A percentile compares a stretch with the other conserved stretches of the same genome.
phyloP scores from a whole-genome alignment of 2,113 vertebrate species.

The Poeciliopsis turrubarensis region DNA sequence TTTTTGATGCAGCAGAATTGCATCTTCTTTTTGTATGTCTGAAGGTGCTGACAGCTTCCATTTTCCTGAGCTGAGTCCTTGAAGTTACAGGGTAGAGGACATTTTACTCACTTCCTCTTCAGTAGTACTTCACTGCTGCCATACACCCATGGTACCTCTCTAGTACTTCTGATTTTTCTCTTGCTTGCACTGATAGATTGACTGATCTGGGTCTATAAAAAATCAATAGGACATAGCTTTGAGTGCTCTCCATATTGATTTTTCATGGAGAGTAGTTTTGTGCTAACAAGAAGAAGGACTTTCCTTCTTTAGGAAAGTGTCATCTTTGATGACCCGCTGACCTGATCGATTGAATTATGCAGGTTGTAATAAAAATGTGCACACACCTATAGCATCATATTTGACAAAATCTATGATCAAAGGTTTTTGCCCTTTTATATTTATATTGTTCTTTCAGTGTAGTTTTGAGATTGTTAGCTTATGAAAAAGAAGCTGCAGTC shows the following conservation, averaged over 20 bases:
- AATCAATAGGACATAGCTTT: constrained; percentile 62
- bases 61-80: constrained; percentile 53
- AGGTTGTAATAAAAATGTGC: neutral
- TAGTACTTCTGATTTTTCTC: constrained; percentile 6
- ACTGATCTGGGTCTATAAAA: constrained; percentile 67
- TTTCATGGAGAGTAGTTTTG: constrained; percentile 45
- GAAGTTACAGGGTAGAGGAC: constrained; percentile 53
- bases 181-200: constrained; percentile 57
- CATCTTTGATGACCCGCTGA: neutral
- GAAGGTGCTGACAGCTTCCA: constrained; percentile 56
- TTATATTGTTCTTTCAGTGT: neutral
- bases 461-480: neutral
- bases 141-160: constrained; percentile 14
- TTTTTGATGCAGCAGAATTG: constrained; percentile 22
- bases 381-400: neutral
- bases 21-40: constrained; percentile 32
- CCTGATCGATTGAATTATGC: neutral
- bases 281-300: constrained; percentile 38
- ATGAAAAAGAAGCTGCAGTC: neutral
- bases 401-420: neutral
- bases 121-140: constrained; percentile 43
- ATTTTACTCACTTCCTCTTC: constrained; percentile 54
- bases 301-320: constrained; percentile 19
- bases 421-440: neutral
- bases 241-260: constrained; percentile 60